Conservation (phyloP, 2,888 invertebrate genomes). For the Hirtodrosophila cameraria region DNA sequence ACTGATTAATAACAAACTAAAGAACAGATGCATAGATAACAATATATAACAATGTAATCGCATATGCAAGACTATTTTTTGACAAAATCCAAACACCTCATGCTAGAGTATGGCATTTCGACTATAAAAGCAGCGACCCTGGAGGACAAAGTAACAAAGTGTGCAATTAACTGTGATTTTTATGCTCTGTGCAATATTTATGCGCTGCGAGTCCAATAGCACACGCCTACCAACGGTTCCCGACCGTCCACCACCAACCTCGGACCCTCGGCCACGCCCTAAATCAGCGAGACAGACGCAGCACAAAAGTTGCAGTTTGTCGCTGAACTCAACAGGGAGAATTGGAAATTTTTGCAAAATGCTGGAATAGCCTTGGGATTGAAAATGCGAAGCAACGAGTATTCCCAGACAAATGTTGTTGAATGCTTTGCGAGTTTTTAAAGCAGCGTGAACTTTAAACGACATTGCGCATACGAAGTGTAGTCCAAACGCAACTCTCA, state of each 20-base stretch:
- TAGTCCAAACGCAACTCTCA: neutral
- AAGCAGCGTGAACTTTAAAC: slow-evolving; percentile 27
- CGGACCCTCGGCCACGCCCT: slow-evolving; percentile 9
- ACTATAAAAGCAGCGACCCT: slow-evolving; percentile 32
- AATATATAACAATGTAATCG: too few relatives aligned
- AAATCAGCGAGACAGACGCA: slow-evolving; percentile 46
- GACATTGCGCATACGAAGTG: slow-evolving; percentile 52
- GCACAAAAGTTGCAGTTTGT: slow-evolving; percentile 50
- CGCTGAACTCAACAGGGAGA: slow-evolving; percentile 20
- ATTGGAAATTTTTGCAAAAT: slow-evolving; percentile 48
- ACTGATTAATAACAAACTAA: too few relatives aligned
- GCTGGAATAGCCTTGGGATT: slow-evolving; percentile 43
- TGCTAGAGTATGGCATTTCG: too few relatives aligned
- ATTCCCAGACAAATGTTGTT: slow-evolving; percentile 13
- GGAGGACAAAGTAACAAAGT: slow-evolving; percentile 64
- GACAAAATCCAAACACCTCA: too few relatives aligned
- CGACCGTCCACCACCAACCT: neutral
- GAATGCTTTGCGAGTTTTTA: slow-evolving; percentile 24
- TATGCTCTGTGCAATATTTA: slow-evolving; percentile 63
- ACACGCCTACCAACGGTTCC: slow-evolving; percentile 22
- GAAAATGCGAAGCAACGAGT: slow-evolving; percentile 4
- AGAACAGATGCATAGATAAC: too few relatives aligned
- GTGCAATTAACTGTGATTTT: slow-evolving; percentile 72
- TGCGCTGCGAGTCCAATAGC: slow-evolving; percentile 38
- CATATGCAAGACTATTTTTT: too few relatives aligned